A percentile compares a stretch with the other conserved stretches of the same genome.
These are phyloP conservation scores for Petrocephalus microphthalmus DNA, from an alignment of 2,113 vertebrate species.

Conservation along the genomic window DNA sequence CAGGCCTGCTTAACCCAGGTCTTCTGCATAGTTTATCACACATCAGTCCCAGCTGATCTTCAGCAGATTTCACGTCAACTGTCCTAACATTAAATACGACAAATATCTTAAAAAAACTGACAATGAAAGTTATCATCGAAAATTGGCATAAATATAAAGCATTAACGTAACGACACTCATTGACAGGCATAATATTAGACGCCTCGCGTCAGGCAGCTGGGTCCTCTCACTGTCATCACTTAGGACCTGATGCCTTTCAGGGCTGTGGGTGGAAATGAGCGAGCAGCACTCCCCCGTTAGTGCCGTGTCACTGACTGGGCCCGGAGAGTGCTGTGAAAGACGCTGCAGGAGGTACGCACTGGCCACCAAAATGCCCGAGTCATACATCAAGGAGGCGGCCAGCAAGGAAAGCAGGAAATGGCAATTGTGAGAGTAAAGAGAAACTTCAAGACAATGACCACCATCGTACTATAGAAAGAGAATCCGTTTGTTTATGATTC, in stretches of 20 bases:
- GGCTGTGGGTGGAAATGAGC: neutral
- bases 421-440: neutral
- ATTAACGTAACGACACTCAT: neutral
- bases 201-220: neutral
- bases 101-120: neutral
- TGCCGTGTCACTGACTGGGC: neutral
- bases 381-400: neutral
- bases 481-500: neutral
- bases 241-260: neutral
- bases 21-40: neutral
- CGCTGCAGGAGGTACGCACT: neutral
- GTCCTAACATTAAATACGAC: neutral
- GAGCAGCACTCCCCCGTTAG: neutral
- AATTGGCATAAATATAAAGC: neutral
- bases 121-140: neutral
- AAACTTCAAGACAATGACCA: neutral
- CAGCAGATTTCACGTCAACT: neutral
- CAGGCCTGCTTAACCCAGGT: neutral
- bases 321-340: neutral
- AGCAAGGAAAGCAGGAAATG: neutral
- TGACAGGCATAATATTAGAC: neutral
- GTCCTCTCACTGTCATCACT: neutral
- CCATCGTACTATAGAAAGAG: neutral
- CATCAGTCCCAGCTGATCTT: neutral
- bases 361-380: neutral